Evolutionary conservation across 2,113 vertebrate genomes (phyloP), one percentile per base, ranked within the genome.

Genomic region (Alectura lathami): DNA sequence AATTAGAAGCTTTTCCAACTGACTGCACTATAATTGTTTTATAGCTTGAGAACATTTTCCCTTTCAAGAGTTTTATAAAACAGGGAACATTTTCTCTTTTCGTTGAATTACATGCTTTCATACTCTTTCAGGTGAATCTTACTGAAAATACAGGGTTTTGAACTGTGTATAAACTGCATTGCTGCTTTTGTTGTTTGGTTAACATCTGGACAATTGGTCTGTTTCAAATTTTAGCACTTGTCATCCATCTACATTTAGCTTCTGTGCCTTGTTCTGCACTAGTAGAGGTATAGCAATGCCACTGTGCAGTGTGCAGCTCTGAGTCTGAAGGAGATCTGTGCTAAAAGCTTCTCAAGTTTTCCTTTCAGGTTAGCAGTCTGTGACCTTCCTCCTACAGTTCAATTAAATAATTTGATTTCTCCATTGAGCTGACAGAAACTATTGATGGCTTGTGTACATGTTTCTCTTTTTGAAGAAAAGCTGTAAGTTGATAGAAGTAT

Each of bases 191-290:
- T 22, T 87, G 8, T 85, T 91, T 48, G 24, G 9, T 69, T 69
- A 8, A 40, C 3, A 12, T 20, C 36, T 48, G 18, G 21, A 62
- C 23, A 73, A 50, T 34, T 20, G 21, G 7, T 91, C 21, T 66
- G 8, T 48, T 83, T 80, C n/a, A 79, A 16, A 62, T 87, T 73
- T 93, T 57, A 69, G 16, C 32, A 4, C 27, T 60, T 87, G 36
- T 29, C 74, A 62, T 73, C 21, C 54, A 69, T 73, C 42, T 57
- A 36, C 20, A 17, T 94, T 83, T 64, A 32, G 10, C n/a, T 43
- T 45, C 3, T 2, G 0, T 43, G 81, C 6, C 36, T 76, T 0
- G 0, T 56, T 83, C 53, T 26, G 17, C 40, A 9, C 21, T 20
- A 48, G 18, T 27, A 27, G 57, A 62, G 48, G 20, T n/a, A 16